A percentile compares a stretch with the other conserved stretches of the same genome.
These are phyloP conservation scores for Itoplectis maculator DNA, from an alignment of 2,888 invertebrate genomes.

Conservation along the genomic window DNA sequence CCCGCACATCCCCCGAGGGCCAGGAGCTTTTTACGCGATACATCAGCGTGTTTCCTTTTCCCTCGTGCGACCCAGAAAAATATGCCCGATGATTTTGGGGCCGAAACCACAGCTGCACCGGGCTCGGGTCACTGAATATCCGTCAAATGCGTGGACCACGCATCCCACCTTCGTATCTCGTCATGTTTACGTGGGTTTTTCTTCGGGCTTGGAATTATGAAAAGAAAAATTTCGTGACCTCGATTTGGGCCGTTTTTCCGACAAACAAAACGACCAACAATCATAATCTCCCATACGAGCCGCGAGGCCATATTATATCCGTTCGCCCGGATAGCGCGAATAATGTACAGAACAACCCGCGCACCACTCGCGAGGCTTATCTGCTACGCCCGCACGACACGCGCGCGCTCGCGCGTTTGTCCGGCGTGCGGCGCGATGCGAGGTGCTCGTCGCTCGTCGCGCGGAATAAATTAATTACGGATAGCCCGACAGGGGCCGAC, in stretches of 20 bases:
- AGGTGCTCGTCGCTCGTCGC: constrained; percentile 9
- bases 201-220: no score
- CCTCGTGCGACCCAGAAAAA: background rate
- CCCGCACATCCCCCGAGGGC: background rate
- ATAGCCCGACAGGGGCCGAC: constrained; percentile 39
- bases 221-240: no score
- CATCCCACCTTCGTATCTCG: no score
- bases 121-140: background rate
- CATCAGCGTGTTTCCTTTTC: background rate
- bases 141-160: background rate
- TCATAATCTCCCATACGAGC: no score
- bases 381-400: background rate
- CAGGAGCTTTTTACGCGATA: constrained; percentile 30
- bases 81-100: background rate
- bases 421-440: constrained; percentile 3
- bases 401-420: constrained; percentile 27
- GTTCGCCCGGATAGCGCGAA: background rate
- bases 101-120: background rate
- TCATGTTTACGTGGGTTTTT: background rate
- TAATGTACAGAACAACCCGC: constrained; percentile 10
- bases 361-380: constrained; percentile 25
- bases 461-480: constrained; percentile 70
- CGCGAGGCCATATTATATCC: no score
- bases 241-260: no score
- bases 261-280: no score